Base-by-base conservation (phyloP, 1,140 invertebrate species). In the Leptinotarsa lineolata region DNA sequence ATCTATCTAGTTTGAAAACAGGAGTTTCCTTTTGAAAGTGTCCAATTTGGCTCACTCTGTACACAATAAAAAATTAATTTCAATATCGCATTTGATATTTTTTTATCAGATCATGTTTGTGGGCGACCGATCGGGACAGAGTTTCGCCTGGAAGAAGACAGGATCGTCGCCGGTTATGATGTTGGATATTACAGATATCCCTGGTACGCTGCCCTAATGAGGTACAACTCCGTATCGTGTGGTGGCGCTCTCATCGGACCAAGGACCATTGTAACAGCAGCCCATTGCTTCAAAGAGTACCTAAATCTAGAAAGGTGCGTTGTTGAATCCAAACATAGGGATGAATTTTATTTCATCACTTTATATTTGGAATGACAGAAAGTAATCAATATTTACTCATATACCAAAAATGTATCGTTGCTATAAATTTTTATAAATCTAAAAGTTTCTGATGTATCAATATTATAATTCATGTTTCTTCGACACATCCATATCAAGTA, bases 121-220 rank as follows among this genome's bases (percentile, higher is more conserved):
- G 79, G 79, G 1, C 54, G 74, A 59, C 69, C 77, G 12, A 22
- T 77, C 18, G 79, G 76, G 2, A 73, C 64, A 54, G 69, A 72
- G 48, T 78, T 77, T 20, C 59, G 64, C 4, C 60, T 72, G n/a
- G 45, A 73, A 75, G 71, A 46, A 54, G 74, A 80, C 46, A 72
- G 77, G 48, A 81, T 83, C 6, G 79, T 83, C 8, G 76, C 76
- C 1, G 82, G 82, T 11, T 82, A 81, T 67, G 82, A 83, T 45
- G 68, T 83, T 4, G 81, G 81, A 18, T 83, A 81, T 46, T 82
- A 81, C 66, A 79, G 77, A 67, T 83, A 83, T 66, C 81, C 82
- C 2, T 83, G 82, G 82, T 83, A 77, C 58, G 82, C 77, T 21
- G 78, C 78, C n/a, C 68, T 83, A 1, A 77, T 78, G 6, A 48